Percentiles rank a stretch among this genome's conserved stretches.
These are phyloP conservation scores for Trachythela sp. DNA, from an alignment of 64 coral and sea anemone species.

Conservation along the genomic window DNA sequence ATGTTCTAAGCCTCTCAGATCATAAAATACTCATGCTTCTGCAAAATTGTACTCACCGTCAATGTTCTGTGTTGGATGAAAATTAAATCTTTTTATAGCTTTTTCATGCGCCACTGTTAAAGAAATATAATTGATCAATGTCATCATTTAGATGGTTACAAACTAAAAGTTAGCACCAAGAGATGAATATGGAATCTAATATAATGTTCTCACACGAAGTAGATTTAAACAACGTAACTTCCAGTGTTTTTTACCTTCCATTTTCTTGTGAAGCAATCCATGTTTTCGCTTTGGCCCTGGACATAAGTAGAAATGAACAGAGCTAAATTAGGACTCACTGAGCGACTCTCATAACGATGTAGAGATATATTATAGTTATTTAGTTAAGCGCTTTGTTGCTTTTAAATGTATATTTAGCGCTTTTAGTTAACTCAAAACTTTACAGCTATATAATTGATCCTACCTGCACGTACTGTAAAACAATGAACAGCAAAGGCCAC, in stretches of 20 bases:
- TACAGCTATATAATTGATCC: too few relatives aligned
- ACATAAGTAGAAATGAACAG: not conserved
- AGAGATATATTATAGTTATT: too few relatives aligned
- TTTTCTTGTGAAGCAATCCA: not conserved
- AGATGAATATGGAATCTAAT: too few relatives aligned
- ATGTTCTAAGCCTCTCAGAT: not conserved
- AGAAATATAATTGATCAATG: not conserved
- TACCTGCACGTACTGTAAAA: not conserved
- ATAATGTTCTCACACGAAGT: not conserved
- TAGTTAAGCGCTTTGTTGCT: too few relatives aligned
- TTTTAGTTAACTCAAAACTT: too few relatives aligned
- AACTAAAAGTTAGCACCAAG: too few relatives aligned
- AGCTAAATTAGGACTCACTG: too few relatives aligned
- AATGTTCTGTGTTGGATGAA: slow-evolving; percentile 3
- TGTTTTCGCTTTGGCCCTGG: not conserved
- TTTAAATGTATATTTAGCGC: too few relatives aligned
- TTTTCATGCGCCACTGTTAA: not conserved
- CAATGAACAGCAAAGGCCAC: not conserved
- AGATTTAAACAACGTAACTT: not conserved
- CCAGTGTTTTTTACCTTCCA: not conserved
- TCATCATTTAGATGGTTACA: too few relatives aligned
- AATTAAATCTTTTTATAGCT: not conserved
- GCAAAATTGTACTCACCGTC: not conserved
- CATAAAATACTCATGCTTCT: not conserved
- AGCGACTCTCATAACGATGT: too few relatives aligned